A percentile compares a stretch with the other conserved stretches of the same genome.
phyloP scores from a whole-genome alignment of 2,113 vertebrate genomes.

The Kryptolebias marmoratus region DNA sequence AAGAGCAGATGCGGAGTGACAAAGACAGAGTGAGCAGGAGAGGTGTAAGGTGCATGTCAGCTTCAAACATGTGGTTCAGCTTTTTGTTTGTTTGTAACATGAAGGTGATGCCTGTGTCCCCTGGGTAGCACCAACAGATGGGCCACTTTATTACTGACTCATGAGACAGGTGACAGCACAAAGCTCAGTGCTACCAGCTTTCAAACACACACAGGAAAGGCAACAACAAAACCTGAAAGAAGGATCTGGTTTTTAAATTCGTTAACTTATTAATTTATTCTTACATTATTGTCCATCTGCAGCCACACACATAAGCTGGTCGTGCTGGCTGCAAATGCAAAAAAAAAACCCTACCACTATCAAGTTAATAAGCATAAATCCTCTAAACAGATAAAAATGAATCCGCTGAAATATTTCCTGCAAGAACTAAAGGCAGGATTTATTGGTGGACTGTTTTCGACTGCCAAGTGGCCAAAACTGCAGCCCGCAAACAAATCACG shows the following conservation, averaged over 20 bases:
- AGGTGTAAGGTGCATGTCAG: slow-evolving; percentile 47
- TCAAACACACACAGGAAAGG: background rate
- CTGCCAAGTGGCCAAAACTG: no score
- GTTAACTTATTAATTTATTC: no score
- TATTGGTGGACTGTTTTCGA: no score
- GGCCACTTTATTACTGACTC: slow-evolving; percentile 66
- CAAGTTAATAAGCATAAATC: background rate
- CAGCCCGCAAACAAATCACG: no score
- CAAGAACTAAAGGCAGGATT: no score
- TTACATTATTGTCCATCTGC: no score
- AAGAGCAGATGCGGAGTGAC: slow-evolving; percentile 44
- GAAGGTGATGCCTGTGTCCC: slow-evolving; percentile 56
- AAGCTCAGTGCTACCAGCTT: slow-evolving; percentile 20
- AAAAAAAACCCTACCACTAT: background rate
- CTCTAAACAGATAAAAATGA: no score
- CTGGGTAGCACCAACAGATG: slow-evolving; percentile 62
- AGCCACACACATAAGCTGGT: background rate
- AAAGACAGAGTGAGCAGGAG: slow-evolving; percentile 25
- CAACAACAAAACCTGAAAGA: background rate
- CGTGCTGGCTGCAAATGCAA: background rate
- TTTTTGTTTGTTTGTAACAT: slow-evolving; percentile 35
- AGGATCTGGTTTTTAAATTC: background rate
- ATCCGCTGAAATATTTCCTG: background rate
- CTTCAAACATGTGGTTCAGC: slow-evolving; percentile 30
- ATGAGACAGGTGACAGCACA: slow-evolving; percentile 57